These are phyloP conservation scores for Enoplosus armatus DNA, from an alignment of 2,797 vertebrate species.

Conservation along the genomic window DNA sequence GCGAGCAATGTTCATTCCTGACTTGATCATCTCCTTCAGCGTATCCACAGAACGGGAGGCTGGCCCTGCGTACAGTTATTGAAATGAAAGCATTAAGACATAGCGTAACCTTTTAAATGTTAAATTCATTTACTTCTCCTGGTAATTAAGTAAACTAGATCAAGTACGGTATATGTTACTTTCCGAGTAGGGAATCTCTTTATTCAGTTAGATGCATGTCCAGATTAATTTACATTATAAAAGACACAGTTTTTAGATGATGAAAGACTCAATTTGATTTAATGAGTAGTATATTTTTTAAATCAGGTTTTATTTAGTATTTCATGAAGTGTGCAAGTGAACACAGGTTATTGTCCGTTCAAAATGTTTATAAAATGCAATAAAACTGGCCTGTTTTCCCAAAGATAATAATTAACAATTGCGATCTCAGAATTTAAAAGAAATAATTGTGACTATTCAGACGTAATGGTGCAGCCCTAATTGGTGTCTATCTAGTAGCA, in stretches of 20 bases:
- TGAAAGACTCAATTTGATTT: not conserved
- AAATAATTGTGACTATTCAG: no score
- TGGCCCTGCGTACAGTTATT: slow-evolving; percentile 85
- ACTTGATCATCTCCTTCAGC: slow-evolving; percentile 98
- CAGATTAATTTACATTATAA: not conserved
- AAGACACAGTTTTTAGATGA: not conserved
- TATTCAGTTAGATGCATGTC: not conserved
- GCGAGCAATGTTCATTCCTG: slow-evolving; percentile 99
- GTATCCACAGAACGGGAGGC: slow-evolving; percentile 94
- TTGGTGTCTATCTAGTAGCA: not conserved
- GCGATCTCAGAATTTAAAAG: not conserved
- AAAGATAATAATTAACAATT: not conserved
- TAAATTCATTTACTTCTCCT: not conserved
- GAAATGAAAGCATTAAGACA: not conserved
- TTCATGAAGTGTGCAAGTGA: not conserved
- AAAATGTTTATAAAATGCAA: not conserved
- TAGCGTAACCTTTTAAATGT: not conserved
- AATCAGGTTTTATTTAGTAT: not conserved
- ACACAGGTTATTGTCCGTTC: not conserved
- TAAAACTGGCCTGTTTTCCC: not conserved
- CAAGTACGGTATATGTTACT: not conserved
- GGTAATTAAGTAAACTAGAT: not conserved
- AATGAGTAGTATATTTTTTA: not conserved
- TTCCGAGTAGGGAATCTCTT: not conserved
- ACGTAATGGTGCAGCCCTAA: not conserved